Conservation (phyloP, 2,888 invertebrate genomes). For the Sarcophaga carnaria region DNA sequence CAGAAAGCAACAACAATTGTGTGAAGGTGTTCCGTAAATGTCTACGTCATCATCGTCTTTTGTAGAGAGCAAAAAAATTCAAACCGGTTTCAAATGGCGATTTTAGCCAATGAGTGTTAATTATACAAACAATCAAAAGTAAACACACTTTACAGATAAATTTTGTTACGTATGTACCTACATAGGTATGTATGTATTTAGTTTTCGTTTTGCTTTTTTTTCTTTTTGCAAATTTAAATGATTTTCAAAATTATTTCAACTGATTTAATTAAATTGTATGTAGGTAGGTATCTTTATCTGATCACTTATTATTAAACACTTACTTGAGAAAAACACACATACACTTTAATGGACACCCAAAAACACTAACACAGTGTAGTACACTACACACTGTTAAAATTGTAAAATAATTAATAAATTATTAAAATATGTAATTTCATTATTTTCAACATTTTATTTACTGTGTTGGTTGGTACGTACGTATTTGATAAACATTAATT, state of each 20-base stretch:
- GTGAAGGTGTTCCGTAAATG: conserved; percentile 32
- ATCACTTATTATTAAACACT: background rate
- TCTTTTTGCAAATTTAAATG: background rate
- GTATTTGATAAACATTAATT: background rate
- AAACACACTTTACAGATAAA: background rate
- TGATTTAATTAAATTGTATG: background rate
- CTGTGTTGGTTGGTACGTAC: too few relatives aligned
- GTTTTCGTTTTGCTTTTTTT: background rate
- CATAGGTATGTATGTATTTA: background rate
- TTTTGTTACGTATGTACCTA: background rate
- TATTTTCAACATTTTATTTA: too few relatives aligned
- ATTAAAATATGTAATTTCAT: too few relatives aligned
- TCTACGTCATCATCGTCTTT: conserved; percentile 45
- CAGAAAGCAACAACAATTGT: background rate
- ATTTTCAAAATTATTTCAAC: background rate
- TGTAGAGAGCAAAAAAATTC: background rate
- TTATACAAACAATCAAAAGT: conserved; percentile 14
- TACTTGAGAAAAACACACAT: background rate
- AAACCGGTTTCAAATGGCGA: conserved; percentile 30
- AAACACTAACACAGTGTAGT: too few relatives aligned
- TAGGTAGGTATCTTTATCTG: too few relatives aligned
- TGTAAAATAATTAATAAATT: too few relatives aligned
- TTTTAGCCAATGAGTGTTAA: conserved; percentile 31
- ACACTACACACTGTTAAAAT: too few relatives aligned
- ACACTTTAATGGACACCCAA: background rate